Evolutionary conservation across 2,113 vertebrate genomes (phyloP), one percentile per base, ranked within the genome.

Genomic region (Pelvicachromis taeniatus): DNA sequence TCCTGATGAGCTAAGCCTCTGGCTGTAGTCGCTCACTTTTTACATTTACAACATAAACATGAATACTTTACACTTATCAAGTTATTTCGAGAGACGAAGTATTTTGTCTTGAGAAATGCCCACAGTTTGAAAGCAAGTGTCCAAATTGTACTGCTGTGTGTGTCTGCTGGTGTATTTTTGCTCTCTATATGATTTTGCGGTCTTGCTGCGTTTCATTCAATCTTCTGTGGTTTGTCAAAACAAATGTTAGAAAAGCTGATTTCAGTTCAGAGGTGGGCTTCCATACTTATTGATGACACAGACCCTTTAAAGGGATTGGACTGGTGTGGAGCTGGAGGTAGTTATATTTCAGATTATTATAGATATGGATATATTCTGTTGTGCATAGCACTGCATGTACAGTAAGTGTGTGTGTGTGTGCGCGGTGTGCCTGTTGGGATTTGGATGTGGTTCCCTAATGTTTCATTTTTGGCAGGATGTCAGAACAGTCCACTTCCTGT

Each of bases 391-490:
- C 19, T 68, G n/a, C n/a, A 42, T 68, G 21, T 42, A 23, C 63
- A 14, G n/a, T 63, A 63, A 63, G 59, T 38, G 59, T 0, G 1
- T 68, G 14, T 26, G 17, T 17, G 21, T 4, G 0, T 45, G 42
- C 29, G 29, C 29, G 4, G 31, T 78, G 14, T 63, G 31, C 86
- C 53, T 82, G 45, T 48, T 40, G 55, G 48, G 65, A 48, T 85
- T 88, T 77, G 53, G 59, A 87, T 88, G 83, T 61, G 10, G 38
- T 65, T 84, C 38, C 23, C 42, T 81, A 75, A 89, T 93, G 83
- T 93, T 82, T 79, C 77, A 63, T 45, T 21, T 53, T 89, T n/a
- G 88, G 83, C 85, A 86, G 87, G 81, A 84, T 87, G 53, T 88
- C 82, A 83, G 55, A 84, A 55, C 68, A 1, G 19, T 83, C 68